These are phyloP conservation scores for Dyspetes luteomarginatus DNA, from an alignment of 2,888 invertebrate genomes.

Conservation along the genomic window DNA sequence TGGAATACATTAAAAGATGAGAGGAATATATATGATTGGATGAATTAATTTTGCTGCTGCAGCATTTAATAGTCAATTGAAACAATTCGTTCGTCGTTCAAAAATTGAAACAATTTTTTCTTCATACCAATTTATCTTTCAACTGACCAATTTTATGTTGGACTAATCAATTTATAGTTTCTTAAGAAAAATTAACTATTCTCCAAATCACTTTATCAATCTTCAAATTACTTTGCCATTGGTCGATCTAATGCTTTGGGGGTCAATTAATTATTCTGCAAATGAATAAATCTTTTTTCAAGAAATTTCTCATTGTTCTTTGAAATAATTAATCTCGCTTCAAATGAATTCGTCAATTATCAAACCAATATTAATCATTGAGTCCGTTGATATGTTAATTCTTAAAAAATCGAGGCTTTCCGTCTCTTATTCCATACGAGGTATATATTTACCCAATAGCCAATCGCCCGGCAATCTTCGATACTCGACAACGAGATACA, in stretches of 20 bases:
- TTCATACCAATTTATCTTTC: not conserved
- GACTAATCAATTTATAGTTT: too few relatives aligned
- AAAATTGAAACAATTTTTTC: not conserved
- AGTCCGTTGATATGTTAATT: too few relatives aligned
- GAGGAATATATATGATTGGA: not conserved
- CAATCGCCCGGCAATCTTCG: conserved; percentile 79
- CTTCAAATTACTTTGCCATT: too few relatives aligned
- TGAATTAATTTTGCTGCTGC: too few relatives aligned
- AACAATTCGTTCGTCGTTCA: too few relatives aligned
- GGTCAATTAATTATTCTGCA: too few relatives aligned
- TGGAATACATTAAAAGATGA: not conserved
- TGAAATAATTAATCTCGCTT: not conserved
- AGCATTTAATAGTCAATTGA: too few relatives aligned
- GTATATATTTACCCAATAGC: conserved; percentile 76
- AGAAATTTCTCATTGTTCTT: too few relatives aligned
- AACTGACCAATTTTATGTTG: not conserved
- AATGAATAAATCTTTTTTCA: too few relatives aligned
- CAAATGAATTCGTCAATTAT: not conserved
- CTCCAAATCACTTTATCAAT: too few relatives aligned
- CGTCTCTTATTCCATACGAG: not conserved
- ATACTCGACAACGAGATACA: conserved; percentile 83
- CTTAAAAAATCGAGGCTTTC: not conserved
- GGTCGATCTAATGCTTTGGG: too few relatives aligned
- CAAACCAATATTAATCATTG: not conserved
- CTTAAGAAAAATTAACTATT: too few relatives aligned